phyloP scores from a whole-genome alignment of 1,140 invertebrate species.

The Macrotrachela quadricornifera region DNA sequence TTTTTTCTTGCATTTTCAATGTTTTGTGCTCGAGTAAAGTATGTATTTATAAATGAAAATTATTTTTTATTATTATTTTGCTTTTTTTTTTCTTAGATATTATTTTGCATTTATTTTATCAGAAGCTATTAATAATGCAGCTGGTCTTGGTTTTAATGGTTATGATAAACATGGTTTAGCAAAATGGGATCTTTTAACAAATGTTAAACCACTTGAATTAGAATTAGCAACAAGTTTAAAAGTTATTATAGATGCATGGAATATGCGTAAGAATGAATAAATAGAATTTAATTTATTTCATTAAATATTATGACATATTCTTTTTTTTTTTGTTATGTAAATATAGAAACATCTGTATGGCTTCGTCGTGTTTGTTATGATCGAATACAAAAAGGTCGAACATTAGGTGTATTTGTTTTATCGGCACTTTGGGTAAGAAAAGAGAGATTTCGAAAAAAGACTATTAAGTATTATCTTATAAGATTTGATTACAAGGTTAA shows the following conservation, averaged over 20 bases:
- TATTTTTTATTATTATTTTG: no score
- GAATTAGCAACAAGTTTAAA: constrained; percentile 33
- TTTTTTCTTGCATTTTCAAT: no score
- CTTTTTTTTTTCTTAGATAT: constrained; percentile 34
- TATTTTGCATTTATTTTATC: constrained; percentile 75
- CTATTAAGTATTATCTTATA: no score
- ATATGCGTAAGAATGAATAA: constrained; percentile 23
- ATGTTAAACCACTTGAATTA: constrained; percentile 63
- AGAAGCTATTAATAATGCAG: constrained; percentile 77
- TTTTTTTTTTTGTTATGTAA: constrained; percentile 52
- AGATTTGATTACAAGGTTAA: no score
- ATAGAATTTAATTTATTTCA: no score
- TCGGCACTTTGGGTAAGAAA: constrained; percentile 56
- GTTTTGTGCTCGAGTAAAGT: no score
- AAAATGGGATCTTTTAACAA: constrained; percentile 67
- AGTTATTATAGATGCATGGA: background rate
- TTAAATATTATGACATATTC: no score
- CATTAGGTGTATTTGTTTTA: constrained; percentile 51
- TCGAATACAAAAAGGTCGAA: constrained; percentile 38
- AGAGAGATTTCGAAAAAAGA: no score
- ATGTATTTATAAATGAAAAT: no score
- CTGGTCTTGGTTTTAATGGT: constrained; percentile 70
- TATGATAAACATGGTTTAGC: constrained; percentile 39
- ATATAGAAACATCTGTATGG: constrained; percentile 60
- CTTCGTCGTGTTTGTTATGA: constrained; percentile 64